phyloP scores from a whole-genome alignment of 2,113 vertebrate species.

The Sander vitreus region DNA sequence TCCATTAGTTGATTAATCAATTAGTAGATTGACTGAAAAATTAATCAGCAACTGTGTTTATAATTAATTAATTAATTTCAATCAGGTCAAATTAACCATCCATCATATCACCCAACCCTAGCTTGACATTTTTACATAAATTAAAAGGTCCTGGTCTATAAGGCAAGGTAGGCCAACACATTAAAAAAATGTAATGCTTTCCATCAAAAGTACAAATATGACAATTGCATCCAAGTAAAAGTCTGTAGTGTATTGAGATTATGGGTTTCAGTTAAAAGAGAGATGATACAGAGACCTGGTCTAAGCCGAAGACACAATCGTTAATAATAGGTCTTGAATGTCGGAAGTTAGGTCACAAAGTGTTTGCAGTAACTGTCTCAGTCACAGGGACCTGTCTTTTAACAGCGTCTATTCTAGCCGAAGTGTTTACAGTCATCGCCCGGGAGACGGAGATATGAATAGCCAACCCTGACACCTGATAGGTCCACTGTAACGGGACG shows the following conservation, averaged over 20 bases:
- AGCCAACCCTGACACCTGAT: conserved; percentile 81
- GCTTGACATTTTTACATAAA: background rate
- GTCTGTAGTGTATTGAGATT: background rate
- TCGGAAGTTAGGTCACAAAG: conserved; percentile 33
- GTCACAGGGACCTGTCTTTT: conserved; percentile 32
- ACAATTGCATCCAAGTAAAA: background rate
- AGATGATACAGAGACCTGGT: background rate
- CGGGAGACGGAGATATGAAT: conserved; percentile 83
- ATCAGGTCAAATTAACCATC: no score
- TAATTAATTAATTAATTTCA: no score
- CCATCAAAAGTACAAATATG: background rate
- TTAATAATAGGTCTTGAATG: background rate
- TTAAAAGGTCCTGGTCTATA: background rate
- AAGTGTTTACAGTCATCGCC: conserved; percentile 67
- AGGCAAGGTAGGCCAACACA: background rate
- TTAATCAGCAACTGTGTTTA: background rate
- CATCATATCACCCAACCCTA: background rate
- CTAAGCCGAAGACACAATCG: background rate
- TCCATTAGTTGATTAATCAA: no score
- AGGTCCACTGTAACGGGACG: conserved; percentile 54
- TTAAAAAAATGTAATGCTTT: background rate
- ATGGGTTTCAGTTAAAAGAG: background rate
- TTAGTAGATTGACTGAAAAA: no score
- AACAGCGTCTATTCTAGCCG: conserved; percentile 49
- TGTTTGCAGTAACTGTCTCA: conserved; percentile 31